Evolutionary conservation across 2,888 invertebrate species (phyloP), one percentile per base, ranked within the genome.

Genomic region (Morpho deidamia): DNA sequence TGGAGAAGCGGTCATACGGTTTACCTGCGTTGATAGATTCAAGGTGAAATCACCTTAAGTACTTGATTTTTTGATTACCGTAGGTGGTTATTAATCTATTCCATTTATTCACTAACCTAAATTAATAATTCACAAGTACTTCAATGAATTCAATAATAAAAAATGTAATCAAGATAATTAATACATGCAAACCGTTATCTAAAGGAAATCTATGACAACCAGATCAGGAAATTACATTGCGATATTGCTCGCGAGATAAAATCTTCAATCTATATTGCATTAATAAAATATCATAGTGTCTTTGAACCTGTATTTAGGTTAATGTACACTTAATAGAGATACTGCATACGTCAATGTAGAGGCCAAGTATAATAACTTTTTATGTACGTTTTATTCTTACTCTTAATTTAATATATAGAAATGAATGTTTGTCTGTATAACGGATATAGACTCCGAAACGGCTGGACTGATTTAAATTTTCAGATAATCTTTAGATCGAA

Each of bases 171-270:
- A 12, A 47, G 10, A 55, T 47, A 47, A 52, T 47, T 39, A 51
- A 43, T 48, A 55, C 47, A 48, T 43, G 37, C 35, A 40, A 35
- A 8, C 32, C 39, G 44, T 38, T 56, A 56, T 56, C 53, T n/a
- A n/a, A 32, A 42, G 35, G 2, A 42, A 46, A 56, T 56, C 56
- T 51, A 35, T 38, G 56, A 53, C 44, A 41, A 41, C 44, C 34
- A 42, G 52, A 56, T 56, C 49, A 56, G 45, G 49, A 56, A 53
- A 56, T 56, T 46, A 53, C 49, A 39, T 44, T 46, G 53, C 56
- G 45, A 38, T 52, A 52, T 41, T 53, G 23, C 14, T 40, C 12
- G 23, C n/a, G 46, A 46, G 49, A 56, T 56, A 49, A 43, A 32
- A 53, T 56, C 45, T 49, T 10, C 35, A 51, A 55, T 51, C 35